Evolutionary conservation across 2,113 vertebrate species (phyloP), one percentile per base, ranked within the genome.

Genomic region (Heteronetta atricapilla): DNA sequence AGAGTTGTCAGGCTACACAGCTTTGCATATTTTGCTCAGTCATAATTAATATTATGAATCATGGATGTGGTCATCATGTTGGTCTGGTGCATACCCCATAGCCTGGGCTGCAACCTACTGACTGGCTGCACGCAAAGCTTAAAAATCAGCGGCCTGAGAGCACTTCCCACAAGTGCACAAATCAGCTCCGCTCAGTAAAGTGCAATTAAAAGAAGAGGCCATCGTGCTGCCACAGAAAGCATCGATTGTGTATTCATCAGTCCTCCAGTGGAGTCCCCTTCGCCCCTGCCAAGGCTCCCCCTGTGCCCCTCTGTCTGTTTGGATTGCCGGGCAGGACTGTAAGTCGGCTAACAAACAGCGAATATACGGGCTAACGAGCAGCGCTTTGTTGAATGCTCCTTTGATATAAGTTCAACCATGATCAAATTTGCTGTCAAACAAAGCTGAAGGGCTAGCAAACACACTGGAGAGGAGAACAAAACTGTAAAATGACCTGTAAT

Each of bases 201-300:
- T 56, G 78, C 42, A 83, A 63, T 86, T 67, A 82, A 83, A 92
- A 84, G 80, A 68, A 58, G 66, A 86, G 80, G 42, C 36, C 1
- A 0, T 60, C 15, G 3, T 48, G 76, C 79, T 81, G 82, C 1
- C 63, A 76, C 34, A 60, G 86, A 82, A 88, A 88, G 62, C 21
- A 0, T 68, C 58, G 36, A 56, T 53, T 78, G 86, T 94, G 72
- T 72, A 91, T 91, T 86, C 89, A 91, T 42, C 60, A 75, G 68
- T 81, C 13, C 33, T 83, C 52, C 21, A 38, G 79, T 69, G 91
- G 70, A 62, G 82, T 2, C 63, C 50, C 92, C 20, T 46, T 52
- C 52, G 21, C 3, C 66, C 85, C 85, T 94, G 94, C 93, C 93
- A 91, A 82, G 82, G 68, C 64, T 95, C 67, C 50, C 75, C 62